These are phyloP conservation scores for Pachyuromys duprasi DNA, from an alignment of 2,797 vertebrate genomes.

Conservation along the genomic window DNA sequence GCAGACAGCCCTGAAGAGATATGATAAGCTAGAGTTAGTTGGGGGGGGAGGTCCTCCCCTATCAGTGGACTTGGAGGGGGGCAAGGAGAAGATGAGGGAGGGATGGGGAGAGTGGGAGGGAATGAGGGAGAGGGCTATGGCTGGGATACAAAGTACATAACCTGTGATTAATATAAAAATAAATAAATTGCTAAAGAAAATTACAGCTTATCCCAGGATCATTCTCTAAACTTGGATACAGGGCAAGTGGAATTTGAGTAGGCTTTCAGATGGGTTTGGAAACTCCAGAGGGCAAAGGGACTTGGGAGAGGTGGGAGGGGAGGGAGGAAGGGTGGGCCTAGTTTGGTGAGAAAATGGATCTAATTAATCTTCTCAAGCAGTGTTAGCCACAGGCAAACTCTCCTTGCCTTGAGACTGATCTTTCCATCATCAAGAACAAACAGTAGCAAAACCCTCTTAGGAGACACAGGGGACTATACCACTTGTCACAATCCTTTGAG, in stretches of 20 bases:
- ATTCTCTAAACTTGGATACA: background rate
- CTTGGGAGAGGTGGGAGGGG: too few relatives aligned
- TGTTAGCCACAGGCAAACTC: background rate
- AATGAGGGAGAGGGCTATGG: too few relatives aligned
- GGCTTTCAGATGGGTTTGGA: background rate
- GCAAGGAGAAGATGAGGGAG: too few relatives aligned
- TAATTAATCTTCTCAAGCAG: background rate
- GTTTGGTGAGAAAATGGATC: background rate
- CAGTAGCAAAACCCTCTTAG: background rate
- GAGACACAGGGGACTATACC: background rate
- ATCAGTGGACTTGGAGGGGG: too few relatives aligned
- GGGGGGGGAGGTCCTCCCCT: too few relatives aligned
- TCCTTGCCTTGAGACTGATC: background rate
- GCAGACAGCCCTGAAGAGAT: too few relatives aligned
- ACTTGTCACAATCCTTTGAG: background rate
- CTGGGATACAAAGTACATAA: too few relatives aligned
- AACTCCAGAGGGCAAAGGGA: background rate
- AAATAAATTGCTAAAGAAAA: too few relatives aligned
- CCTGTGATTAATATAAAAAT: too few relatives aligned
- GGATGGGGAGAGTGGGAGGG: too few relatives aligned
- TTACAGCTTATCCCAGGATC: background rate
- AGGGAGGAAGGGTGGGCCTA: too few relatives aligned
- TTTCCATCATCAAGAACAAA: background rate
- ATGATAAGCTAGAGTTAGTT: too few relatives aligned
- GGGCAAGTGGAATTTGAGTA: background rate